phyloP scores from a whole-genome alignment of 2,113 vertebrate genomes.

The Noctilio leporinus region DNA sequence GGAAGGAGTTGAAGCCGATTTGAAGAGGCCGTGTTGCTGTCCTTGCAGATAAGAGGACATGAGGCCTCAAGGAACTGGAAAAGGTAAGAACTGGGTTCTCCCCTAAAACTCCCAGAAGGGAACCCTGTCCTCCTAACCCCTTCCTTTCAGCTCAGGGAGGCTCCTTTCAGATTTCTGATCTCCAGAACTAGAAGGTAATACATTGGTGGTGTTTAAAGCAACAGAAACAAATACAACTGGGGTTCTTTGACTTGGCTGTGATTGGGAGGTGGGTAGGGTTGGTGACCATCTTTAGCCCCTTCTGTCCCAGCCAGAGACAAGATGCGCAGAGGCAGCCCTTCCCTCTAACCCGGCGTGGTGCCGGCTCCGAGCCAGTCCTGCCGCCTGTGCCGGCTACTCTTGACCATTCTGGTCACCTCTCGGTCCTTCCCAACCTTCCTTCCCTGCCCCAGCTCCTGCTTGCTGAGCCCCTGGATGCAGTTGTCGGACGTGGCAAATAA shows the following conservation, averaged over 20 bases:
- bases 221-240: not conserved
- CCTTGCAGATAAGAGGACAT: not conserved
- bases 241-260: not conserved
- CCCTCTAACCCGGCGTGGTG: not conserved
- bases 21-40: not conserved
- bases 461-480: not conserved
- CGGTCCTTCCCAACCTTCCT: not conserved
- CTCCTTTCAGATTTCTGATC: not conserved
- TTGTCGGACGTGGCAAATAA: not conserved
- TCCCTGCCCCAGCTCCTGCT: fast-evolving
- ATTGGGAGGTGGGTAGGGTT: not conserved
- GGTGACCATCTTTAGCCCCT: not conserved
- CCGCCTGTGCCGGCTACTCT: too few species aligned
- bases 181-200: not conserved
- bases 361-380: fast-evolving
- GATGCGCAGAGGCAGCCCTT: not conserved
- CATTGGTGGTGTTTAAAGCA: not conserved
- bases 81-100: not conserved
- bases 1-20: not conserved
- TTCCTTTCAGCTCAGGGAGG: not conserved
- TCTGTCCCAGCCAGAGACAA: not conserved
- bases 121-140: not conserved
- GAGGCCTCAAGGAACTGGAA: not conserved
- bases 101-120: not conserved
- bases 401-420: not conserved